Conservation (phyloP, 2,888 invertebrate genomes). For the Sisyra terminalis region DNA sequence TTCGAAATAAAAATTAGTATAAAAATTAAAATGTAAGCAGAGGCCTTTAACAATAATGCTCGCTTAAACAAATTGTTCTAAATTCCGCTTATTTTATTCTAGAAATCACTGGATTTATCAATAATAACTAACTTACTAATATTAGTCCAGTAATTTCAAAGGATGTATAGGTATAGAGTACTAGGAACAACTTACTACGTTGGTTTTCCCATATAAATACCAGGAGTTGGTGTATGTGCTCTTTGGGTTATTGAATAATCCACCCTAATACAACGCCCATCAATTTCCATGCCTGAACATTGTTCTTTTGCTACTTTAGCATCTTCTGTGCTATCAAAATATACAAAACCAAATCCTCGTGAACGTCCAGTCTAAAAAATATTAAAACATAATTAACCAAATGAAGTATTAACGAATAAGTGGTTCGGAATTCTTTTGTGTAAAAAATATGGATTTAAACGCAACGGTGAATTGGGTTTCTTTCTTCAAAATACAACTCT, state of each 20-base stretch:
- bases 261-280: constrained; percentile 82
- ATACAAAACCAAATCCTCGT: constrained; percentile 93
- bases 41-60: constrained; percentile 18
- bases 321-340: constrained; percentile 75
- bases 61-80: constrained; percentile 1
- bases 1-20: constrained; percentile 7
- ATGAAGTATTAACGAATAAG: too few species aligned
- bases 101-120: constrained; percentile 1
- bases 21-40: constrained; percentile 15
- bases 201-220: constrained; percentile 91
- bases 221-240: constrained; percentile 94
- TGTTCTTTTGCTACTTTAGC: constrained; percentile 88
- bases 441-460: too few species aligned
- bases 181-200: constrained; percentile 41
- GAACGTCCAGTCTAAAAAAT: constrained; percentile 69
- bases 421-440: too few species aligned
- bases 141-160: constrained; percentile 5
- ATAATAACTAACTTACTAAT: constrained; percentile 1
- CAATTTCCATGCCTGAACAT: constrained; percentile 87
- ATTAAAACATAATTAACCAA: neutral
- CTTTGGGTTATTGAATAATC: constrained; percentile 93
- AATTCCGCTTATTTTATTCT: constrained; percentile 10
- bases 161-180: neutral
- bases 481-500: too few species aligned
- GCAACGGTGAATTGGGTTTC: too few species aligned